Conservation (phyloP, 2,888 invertebrate species). For the Teleiodes luculella region DNA sequence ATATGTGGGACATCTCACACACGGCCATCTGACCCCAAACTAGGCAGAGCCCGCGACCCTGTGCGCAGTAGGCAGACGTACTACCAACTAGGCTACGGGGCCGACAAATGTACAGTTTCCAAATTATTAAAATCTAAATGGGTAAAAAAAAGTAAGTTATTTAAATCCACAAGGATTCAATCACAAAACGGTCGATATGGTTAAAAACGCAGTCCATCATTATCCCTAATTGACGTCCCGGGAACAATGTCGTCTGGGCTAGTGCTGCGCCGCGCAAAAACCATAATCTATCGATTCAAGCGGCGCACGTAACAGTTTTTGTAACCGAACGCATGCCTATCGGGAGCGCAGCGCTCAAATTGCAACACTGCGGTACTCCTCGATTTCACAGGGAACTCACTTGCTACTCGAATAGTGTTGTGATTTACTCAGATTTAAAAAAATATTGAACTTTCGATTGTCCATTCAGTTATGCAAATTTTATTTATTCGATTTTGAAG, state of each 20-base stretch:
- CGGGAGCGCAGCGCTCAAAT: conserved; percentile 36
- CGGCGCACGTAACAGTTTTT: conserved; percentile 64
- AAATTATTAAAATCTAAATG: too few relatives aligned
- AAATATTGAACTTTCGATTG: too few relatives aligned
- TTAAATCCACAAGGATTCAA: conserved; percentile 14
- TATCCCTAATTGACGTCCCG: conserved; percentile 70
- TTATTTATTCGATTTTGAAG: too few relatives aligned
- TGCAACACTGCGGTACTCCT: background rate
- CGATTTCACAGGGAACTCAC: background rate
- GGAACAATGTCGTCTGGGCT: conserved; percentile 63
- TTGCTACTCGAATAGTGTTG: background rate
- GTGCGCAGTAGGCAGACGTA: too few relatives aligned
- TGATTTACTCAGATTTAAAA: too few relatives aligned
- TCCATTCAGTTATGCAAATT: too few relatives aligned
- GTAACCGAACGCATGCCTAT: conserved; percentile 59
- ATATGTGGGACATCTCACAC: too few relatives aligned
- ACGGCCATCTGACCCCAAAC: too few relatives aligned
- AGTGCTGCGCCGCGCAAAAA: conserved; percentile 60
- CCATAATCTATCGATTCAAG: conserved; percentile 69
- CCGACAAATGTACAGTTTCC: too few relatives aligned
- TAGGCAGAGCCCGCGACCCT: too few relatives aligned
- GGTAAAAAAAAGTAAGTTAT: too few relatives aligned
- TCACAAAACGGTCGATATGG: conserved; percentile 42
- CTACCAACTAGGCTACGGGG: too few relatives aligned
- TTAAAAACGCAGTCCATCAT: conserved; percentile 64